phyloP scores from a whole-genome alignment of 2,113 vertebrate species.

The Oncorhynchus clarkii region DNA sequence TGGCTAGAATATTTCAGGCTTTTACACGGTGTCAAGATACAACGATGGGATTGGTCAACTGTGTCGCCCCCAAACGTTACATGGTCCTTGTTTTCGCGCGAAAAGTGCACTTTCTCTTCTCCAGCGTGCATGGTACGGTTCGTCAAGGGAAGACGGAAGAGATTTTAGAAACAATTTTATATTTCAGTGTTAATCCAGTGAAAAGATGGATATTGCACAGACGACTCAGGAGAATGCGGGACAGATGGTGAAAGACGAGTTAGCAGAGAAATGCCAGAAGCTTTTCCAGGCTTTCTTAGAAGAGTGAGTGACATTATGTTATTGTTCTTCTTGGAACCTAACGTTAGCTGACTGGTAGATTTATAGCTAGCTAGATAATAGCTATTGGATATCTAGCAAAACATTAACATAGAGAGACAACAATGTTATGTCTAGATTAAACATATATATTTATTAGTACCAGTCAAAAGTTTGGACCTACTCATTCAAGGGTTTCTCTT shows the following conservation, averaged over 20 bases:
- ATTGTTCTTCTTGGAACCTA: slow-evolving; percentile 1
- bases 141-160: neutral
- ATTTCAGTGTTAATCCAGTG: slow-evolving; percentile 2
- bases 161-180: neutral
- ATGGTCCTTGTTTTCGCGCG: slow-evolving; percentile 77
- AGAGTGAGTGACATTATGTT: slow-evolving; percentile 82
- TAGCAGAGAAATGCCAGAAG: slow-evolving; percentile 97
- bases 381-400: no score
- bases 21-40: rapidly evolving
- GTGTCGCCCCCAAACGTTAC: slow-evolving; percentile 66
- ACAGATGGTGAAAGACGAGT: slow-evolving; percentile 85
- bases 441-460: no score
- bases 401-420: no score
- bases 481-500: no score
- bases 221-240: slow-evolving; percentile 70
- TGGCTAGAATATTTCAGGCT: slow-evolving; percentile 17
- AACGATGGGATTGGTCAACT: slow-evolving; percentile 60
- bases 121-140: neutral
- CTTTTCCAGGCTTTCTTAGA: slow-evolving; percentile 96
- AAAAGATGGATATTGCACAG: slow-evolving; percentile 72
- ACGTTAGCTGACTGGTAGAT: neutral
- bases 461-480: no score
- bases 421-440: no score
- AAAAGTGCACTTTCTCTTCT: slow-evolving; percentile 50
- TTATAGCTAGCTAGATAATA: no score